Base-by-base conservation (phyloP, 2,888 invertebrate species). In the Phrixothrix hirtus region DNA sequence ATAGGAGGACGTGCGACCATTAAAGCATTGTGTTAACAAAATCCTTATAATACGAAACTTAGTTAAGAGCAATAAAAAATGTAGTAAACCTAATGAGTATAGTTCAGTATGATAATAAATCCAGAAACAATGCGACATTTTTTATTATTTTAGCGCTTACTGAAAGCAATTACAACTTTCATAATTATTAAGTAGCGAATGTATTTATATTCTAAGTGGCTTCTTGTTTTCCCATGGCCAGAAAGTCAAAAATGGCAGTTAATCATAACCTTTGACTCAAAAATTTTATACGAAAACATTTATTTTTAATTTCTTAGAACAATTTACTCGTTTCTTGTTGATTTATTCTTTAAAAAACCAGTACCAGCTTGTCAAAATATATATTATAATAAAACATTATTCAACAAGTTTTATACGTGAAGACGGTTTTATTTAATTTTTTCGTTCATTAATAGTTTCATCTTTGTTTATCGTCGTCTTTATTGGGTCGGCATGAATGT, bases 101-200 rank as follows among this genome's bases (percentile, higher is more conserved):
- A 34, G 31, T 48, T 48, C 37, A 37, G 46, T 35, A 43, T 38
- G 43, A 39, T 43, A 34, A 48, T 54, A 48, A 48, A 48, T 47
- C 30, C n/a, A 21, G 42, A 54, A 54, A 54, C 54, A 54, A 54
- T 54, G 54, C 43, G 43, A 50, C 49, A 50, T 49, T 35, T 50
- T 32, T 43, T 36, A 30, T 43, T 36, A 29, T 30, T 37, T 37
- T 27, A 15, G 34, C 21, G 14, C 30, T 26, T 16, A 12, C 36
- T 21, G 21, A 39, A n/a, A 32, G 16, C 37, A 48, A 48, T 48
- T 41, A 48, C 36, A 36, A 45, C 42, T 30, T 35, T 45, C 34
- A 31, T 45, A 51, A 51, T 51, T 51, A 48, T 48, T 41, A 48
- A 32, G 48, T 41, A 41, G 21, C 21, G 14, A 14, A 48, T 25